Base-by-base conservation (phyloP, 2,113 vertebrate genomes). In the Mesocricetus auratus region DNA sequence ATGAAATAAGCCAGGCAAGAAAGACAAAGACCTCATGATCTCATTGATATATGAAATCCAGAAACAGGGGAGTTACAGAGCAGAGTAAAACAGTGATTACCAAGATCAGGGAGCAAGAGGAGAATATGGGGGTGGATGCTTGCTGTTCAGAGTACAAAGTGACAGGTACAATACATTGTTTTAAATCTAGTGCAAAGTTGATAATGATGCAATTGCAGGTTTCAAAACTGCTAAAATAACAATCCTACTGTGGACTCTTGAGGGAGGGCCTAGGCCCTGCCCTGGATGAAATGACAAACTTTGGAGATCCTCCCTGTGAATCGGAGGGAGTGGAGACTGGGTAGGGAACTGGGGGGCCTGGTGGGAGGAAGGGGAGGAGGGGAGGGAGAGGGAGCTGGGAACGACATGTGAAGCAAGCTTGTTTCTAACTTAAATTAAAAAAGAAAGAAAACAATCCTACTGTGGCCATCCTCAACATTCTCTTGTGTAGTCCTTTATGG, bases 181-280 rank as follows among this genome's bases (percentile, higher is more conserved):
- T 64, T 74, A 68, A 31, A 74, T 68, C 4, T 82, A 33, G 39
- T 74, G 53, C 36, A 73, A 68, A 81, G 21, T 93, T 93, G 85
- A 62, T 69, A 69, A 83, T 50, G 66, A 92, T 42, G 53, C 13
- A 60, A 77, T 68, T 69, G 5, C 13, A 64, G 68, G 39, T 45
- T 86, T 93, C 36, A 62, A 90, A 71, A 79, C 36, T 81, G 73
- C 42, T 74, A 77, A 96, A 93, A 71, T 82, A 96, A 86, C 26
- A 47, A 36, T 29, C 58, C 47, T 9, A 24, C 77, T 15, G 56
- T 22, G 91, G 42, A n/a, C n/a, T n/a, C n/a, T n/a, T n/a, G n/a
- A n/a, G n/a, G n/a, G n/a, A n/a, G n/a, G n/a, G n/a, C n/a, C n/a
- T n/a, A n/a, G n/a, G n/a, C n/a, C n/a, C n/a, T n/a, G n/a, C n/a